Percentiles rank a stretch among this genome's conserved stretches.
phyloP scores from a whole-genome alignment of 2,888 invertebrate genomes.

The Alloscopus bannaensis region DNA sequence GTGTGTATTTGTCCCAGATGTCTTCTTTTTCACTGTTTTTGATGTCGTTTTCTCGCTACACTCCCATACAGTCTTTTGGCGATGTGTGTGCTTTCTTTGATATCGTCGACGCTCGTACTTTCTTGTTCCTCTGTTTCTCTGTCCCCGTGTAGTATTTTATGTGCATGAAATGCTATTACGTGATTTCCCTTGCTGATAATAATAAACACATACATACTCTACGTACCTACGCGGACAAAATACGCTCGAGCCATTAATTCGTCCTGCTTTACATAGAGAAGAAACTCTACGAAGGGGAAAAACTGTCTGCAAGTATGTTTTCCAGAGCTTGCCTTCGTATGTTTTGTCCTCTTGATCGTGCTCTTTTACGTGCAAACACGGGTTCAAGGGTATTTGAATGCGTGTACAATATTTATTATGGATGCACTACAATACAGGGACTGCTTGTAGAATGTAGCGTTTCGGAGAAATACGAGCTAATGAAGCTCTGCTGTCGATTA shows the following conservation, averaged over 20 bases:
- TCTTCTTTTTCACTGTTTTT: constrained; percentile 30
- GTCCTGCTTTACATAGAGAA: too few species aligned
- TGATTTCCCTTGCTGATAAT: constrained; percentile 59
- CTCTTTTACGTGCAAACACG: background rate
- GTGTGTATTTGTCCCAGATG: constrained; percentile 46
- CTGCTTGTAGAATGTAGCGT: too few species aligned
- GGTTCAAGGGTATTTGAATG: constrained; percentile 32
- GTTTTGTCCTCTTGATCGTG: too few species aligned
- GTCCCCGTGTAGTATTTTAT: constrained; percentile 46
- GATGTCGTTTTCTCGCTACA: background rate
- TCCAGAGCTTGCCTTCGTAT: too few species aligned
- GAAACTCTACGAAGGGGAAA: too few species aligned
- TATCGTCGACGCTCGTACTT: constrained; percentile 15
- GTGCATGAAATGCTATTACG: constrained; percentile 54
- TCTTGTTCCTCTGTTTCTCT: constrained; percentile 21
- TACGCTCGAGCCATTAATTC: too few species aligned
- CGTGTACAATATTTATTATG: background rate
- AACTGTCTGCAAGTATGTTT: too few species aligned
- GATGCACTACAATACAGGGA: constrained; percentile 24
- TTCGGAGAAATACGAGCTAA: too few species aligned
- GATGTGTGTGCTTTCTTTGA: background rate
- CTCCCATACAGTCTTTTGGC: too few species aligned
- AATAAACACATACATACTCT: constrained; percentile 37
- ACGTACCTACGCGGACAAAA: background rate
- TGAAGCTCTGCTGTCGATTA: background rate